These are phyloP conservation scores for Orgyia antiqua DNA, from an alignment of 2,888 invertebrate species.

Conservation along the genomic window DNA sequence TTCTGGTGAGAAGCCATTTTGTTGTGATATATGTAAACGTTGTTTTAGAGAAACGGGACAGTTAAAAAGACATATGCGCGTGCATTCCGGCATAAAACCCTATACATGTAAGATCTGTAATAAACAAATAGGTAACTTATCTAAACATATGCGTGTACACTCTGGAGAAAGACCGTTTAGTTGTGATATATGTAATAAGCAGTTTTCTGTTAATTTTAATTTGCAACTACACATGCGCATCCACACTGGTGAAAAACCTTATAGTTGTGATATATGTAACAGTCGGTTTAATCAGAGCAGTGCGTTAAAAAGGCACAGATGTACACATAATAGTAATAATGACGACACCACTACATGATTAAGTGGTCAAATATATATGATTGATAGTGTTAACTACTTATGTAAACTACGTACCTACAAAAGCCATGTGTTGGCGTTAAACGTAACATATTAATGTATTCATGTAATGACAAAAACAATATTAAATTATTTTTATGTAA, in stretches of 20 bases:
- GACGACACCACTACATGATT: no score
- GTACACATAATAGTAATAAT: constrained; percentile 27
- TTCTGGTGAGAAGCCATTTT: constrained; percentile 57
- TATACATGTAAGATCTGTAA: constrained; percentile 65
- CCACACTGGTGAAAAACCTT: constrained; percentile 42
- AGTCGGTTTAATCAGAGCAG: constrained; percentile 45
- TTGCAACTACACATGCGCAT: constrained; percentile 49
- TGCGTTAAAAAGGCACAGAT: constrained; percentile 43
- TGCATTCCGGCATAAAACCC: constrained; percentile 58
- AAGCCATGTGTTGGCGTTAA: constrained; percentile 39
- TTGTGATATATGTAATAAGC: constrained; percentile 48
- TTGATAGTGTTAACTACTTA: no score
- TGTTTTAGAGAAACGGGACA: constrained; percentile 59
- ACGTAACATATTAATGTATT: constrained; percentile 19
- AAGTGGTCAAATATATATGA: no score
- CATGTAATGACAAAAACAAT: constrained; percentile 5
- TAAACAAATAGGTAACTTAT: constrained; percentile 61
- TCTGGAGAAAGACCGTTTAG: constrained; percentile 44
- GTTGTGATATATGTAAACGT: constrained; percentile 55
- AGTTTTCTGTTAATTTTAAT: constrained; percentile 46
- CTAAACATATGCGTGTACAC: constrained; percentile 61
- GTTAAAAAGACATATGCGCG: constrained; percentile 54
- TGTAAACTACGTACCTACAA: no score
- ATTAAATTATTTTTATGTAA: no score
- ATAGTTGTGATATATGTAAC: constrained; percentile 39